Evolutionary conservation across 2,888 invertebrate genomes (phyloP).

Genomic region (Gibbula magus): DNA sequence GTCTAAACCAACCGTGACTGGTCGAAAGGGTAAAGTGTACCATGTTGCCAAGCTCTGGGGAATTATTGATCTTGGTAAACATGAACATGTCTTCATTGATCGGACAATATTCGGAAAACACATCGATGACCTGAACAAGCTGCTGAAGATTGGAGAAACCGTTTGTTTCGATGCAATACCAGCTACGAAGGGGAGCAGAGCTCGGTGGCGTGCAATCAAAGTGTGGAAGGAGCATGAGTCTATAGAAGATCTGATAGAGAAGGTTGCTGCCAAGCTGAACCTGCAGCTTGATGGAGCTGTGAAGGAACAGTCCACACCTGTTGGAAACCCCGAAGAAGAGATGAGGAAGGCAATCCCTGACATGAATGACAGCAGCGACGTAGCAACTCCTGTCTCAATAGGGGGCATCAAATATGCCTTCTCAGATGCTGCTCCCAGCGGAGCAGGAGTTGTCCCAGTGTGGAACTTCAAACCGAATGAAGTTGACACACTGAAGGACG

Average conservation of each 20-base stretch:
- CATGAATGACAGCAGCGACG: conserved; percentile 62
- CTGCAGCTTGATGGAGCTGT: conserved; percentile 57
- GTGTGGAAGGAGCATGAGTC: conserved; percentile 75
- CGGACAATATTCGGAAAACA: conserved; percentile 72
- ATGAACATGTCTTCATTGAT: conserved; percentile 76
- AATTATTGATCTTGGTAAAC: conserved; percentile 75
- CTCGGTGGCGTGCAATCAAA: conserved; percentile 74
- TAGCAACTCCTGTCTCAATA: conserved; percentile 59
- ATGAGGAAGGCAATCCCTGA: conserved; percentile 68
- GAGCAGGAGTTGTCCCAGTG: conserved; percentile 72
- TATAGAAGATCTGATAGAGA: conserved; percentile 67
- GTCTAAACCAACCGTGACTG: conserved; percentile 63
- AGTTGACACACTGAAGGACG: conserved; percentile 64
- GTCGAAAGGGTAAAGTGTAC: conserved; percentile 72
- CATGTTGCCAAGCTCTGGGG: conserved; percentile 76
- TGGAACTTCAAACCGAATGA: conserved; percentile 72
- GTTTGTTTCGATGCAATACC: conserved; percentile 75
- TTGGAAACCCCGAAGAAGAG: conserved; percentile 72
- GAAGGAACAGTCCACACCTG: conserved; percentile 54
- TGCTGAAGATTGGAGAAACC: conserved; percentile 72
- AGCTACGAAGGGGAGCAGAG: conserved; percentile 74
- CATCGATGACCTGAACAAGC: conserved; percentile 73
- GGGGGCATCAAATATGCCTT: conserved; percentile 67
- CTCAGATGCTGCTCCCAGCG: conserved; percentile 72
- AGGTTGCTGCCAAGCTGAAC: conserved; percentile 61